Base-by-base conservation (phyloP, 1,140 invertebrate genomes). In the Agrypnia vestita region DNA sequence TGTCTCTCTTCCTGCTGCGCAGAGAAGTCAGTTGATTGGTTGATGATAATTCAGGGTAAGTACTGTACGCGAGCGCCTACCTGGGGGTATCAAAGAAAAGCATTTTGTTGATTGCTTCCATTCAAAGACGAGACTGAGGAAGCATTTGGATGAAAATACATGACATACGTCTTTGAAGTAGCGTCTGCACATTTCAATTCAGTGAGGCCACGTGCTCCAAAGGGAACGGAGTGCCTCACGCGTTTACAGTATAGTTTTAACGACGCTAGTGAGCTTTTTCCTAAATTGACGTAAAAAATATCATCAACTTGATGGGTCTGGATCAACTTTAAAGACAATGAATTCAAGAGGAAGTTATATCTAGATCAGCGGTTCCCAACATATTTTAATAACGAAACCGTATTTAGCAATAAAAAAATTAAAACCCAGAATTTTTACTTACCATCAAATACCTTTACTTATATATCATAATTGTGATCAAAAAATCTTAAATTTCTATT, bases 71-170 rank as follows among this genome's bases (percentile, higher is more conserved):
- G 35, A 11, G 10, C 43, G 55, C 53, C 13, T 73, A 71, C 53
- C 53, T 64, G 78, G 17, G 69, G 62, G 21, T 19, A 44, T 35
- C 74, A 69, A 79, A 79, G 74, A 56, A 53, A 59, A 79, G 78
- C 71, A 49, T 74, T 79, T 64, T 21, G 78, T 35, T 79, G 78
- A 79, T 79, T 79, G 71, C 78, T 61, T 73, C 78, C 56, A 79
- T 79, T 79, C 78, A 79, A 15, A 53, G 17, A 19, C 35, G 35
- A 64, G 10, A 64, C 61, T 25, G 61, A 62, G 25, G 59, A 25
- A 64, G 35, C 25, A 64, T 64, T 64, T 64, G 13, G 19, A 64
- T 64, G 35, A 64, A 64, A 64, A 25, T 64, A 43, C 61, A 43
- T 64, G 61, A 64, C 61, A 64, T 64, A 8, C 25, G 61, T 43